Percentiles rank a stretch among this genome's conserved stretches.
These are phyloP conservation scores for Dryobates pubescens DNA, from an alignment of 2,797 vertebrate species.

Conservation along the genomic window DNA sequence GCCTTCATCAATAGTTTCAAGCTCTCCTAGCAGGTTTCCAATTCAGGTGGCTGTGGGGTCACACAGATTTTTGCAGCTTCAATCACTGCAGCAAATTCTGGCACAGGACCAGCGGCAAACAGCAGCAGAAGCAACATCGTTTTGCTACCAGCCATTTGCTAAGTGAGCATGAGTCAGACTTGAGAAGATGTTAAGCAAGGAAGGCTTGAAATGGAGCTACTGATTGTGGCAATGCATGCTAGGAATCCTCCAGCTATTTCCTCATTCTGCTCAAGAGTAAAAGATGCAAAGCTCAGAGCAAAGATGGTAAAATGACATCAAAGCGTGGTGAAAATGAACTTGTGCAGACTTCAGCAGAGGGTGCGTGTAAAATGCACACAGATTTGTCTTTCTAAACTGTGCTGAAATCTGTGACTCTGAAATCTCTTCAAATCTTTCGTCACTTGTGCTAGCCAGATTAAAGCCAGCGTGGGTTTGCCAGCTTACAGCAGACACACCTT, in stretches of 20 bases:
- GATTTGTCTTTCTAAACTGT: neutral
- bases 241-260: neutral
- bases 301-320: neutral
- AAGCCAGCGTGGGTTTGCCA: neutral
- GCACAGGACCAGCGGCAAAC: neutral
- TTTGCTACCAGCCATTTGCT: neutral
- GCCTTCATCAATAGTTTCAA: neutral
- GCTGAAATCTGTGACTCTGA: neutral
- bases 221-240: neutral
- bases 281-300: neutral
- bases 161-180: neutral
- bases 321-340: neutral
- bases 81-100: neutral
- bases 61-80: fast-evolving
- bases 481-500: conserved; percentile 40
- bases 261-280: neutral
- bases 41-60: neutral
- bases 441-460: neutral
- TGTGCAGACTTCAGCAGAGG: neutral
- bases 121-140: neutral
- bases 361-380: neutral
- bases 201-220: neutral
- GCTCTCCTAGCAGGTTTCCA: neutral
- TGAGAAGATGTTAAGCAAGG: neutral
- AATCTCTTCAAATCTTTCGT: conserved; percentile 20